Evolutionary conservation across 1,140 invertebrate species (phyloP), one percentile per base, ranked within the genome.

Genomic region (Eriocheir sinensis): DNA sequence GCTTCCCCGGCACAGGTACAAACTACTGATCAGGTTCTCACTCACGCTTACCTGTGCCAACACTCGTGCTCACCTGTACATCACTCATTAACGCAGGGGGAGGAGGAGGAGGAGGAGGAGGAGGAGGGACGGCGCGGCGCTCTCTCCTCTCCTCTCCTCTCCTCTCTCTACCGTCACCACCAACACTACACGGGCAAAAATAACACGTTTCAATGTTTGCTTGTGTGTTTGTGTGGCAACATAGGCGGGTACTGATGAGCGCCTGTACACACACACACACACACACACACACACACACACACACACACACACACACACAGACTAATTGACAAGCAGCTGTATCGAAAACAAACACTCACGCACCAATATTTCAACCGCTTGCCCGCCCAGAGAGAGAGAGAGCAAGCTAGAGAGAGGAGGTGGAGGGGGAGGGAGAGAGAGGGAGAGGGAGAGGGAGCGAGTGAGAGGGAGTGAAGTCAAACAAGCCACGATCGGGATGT

Each of bases 291-390:
- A 60, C 36, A 30, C 38, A 79, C 34, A 41, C 44, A 79, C 6
- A 44, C 72, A 41, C 40, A 44, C 72, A 92, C 21, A 38, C 79
- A 92, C 72, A 44, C 72, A 85, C 80, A 92, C 40, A 92, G n/a
- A 41, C n/a, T 83, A 48, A 92, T 60, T 34, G 30, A 92, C 80
- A 92, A 48, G 83, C 32, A 81, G n/a, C 21, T 92, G 34, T 44
- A 92, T 92, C 89, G 89, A 72, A 90, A 90, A 60, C 89, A 90
- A 30, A 90, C 48, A 89, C 86, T 30, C 27, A 44, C 40, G 44
- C 88, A 30, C 41, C 8, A n/a, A 72, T 72, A 53, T 53, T 53
- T 36, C 88, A 72, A 34, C 38, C 89, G 3, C 15, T 72, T 72
- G 30, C 15, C 32, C 2, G 32, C 89, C 34, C 9, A 34, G 44